phyloP scores from a whole-genome alignment of 2,797 vertebrate genomes.

The Rhyacichthys aspro region DNA sequence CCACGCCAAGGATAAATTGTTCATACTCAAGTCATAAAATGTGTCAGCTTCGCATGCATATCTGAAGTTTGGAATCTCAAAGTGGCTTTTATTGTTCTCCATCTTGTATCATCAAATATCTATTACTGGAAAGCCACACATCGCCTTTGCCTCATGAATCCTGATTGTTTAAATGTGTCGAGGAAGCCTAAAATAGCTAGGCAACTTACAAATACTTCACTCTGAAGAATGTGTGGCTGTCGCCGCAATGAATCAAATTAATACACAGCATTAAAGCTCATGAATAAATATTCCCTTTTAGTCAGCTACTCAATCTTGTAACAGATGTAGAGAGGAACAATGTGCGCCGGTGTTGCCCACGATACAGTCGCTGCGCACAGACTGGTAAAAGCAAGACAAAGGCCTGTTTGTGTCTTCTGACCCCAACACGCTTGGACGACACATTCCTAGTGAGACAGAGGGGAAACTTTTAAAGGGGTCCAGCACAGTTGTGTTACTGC shows the following conservation, averaged over 20 bases:
- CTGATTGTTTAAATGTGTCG: slow-evolving; percentile 14
- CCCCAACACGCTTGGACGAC: slow-evolving; percentile 69
- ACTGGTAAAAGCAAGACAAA: slow-evolving; percentile 67
- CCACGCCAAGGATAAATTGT: slow-evolving; percentile 35
- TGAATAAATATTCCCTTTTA: slow-evolving; percentile 54
- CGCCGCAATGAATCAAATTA: slow-evolving; percentile 32
- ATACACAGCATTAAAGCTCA: slow-evolving; percentile 36
- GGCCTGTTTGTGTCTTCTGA: slow-evolving; percentile 71
- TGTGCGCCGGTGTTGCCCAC: slow-evolving; percentile 59
- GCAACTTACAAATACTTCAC: slow-evolving; percentile 21
- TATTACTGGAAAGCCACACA: slow-evolving; percentile 21
- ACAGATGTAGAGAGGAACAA: slow-evolving; percentile 54
- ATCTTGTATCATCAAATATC: slow-evolving; percentile 44
- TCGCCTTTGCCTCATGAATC: slow-evolving; percentile 13
- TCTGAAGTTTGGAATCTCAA: slow-evolving; percentile 27
- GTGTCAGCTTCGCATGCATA: slow-evolving; percentile 6
- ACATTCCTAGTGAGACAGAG: slow-evolving; percentile 68
- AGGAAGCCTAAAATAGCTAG: slow-evolving; percentile 13
- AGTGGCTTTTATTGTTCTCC: slow-evolving; percentile 43
- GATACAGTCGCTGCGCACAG: slow-evolving; percentile 37
- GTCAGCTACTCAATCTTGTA: slow-evolving; percentile 56
- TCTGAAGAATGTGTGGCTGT: slow-evolving; percentile 23
- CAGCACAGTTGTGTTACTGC: slow-evolving; percentile 61
- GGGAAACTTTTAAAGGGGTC: slow-evolving; percentile 58
- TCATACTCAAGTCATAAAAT: slow-evolving; percentile 31